A percentile compares a stretch with the other conserved stretches of the same genome.
Conservation (phyloP, 2,797 vertebrate genomes). For the Tragopan temminckii region DNA sequence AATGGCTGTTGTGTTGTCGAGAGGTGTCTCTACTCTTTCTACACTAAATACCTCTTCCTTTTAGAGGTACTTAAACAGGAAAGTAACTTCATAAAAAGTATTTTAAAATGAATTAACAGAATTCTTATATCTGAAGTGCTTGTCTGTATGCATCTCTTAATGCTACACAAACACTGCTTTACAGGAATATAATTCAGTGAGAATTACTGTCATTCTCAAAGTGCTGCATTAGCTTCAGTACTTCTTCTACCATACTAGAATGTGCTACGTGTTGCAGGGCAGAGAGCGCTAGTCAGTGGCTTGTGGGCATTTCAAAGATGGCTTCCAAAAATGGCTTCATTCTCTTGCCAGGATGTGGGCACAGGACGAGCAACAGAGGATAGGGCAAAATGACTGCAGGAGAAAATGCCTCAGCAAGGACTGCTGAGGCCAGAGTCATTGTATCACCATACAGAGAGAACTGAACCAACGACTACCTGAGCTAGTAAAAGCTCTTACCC, state of each 20-base stretch:
- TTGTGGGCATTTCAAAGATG: neutral
- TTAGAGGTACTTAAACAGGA: neutral
- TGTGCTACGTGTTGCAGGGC: neutral
- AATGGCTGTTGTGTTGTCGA: neutral
- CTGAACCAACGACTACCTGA: neutral
- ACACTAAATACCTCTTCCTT: neutral
- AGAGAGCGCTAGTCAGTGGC: neutral
- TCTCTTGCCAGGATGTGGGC: neutral
- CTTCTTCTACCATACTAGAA: neutral
- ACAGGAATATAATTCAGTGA: neutral
- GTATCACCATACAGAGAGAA: neutral
- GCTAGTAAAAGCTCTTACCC: neutral
- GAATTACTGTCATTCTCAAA: neutral
- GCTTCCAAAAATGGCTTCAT: neutral
- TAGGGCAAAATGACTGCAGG: neutral
- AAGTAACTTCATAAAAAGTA: neutral
- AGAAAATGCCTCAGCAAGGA: neutral
- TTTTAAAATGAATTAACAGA: neutral
- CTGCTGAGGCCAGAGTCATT: neutral
- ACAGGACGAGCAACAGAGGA: neutral
- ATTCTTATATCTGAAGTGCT: neutral
- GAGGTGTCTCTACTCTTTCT: neutral
- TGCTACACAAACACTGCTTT: neutral
- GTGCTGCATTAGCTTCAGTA: neutral
- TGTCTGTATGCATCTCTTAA: neutral